Conservation (phyloP, 2,888 invertebrate genomes). For the Drosophila histrio region DNA sequence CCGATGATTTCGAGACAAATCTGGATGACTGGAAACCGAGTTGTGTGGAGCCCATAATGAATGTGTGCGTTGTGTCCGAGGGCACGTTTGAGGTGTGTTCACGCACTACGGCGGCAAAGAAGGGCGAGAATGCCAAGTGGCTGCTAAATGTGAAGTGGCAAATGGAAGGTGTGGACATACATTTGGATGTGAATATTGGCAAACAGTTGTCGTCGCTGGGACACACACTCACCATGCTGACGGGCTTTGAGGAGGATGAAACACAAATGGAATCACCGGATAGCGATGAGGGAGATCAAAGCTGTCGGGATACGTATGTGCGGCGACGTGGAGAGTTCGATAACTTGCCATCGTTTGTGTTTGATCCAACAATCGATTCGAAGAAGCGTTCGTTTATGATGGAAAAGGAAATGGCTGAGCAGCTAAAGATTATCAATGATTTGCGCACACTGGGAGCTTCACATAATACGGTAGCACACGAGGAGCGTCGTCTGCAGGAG, state of each 20-base stretch:
- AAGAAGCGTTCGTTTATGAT: conserved; percentile 95
- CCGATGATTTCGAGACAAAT: conserved; percentile 98
- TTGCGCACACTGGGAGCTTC: conserved; percentile 94
- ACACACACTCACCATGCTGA: conserved; percentile 97
- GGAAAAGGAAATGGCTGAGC: conserved; percentile 98
- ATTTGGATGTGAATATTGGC: conserved; percentile 97
- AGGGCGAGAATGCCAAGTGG: conserved; percentile 97
- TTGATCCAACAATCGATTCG: conserved; percentile 91
- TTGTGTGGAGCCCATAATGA: conserved; percentile 91
- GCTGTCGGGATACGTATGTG: conserved; percentile 85
- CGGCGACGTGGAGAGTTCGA: conserved; percentile 89
- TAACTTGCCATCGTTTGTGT: conserved; percentile 92
- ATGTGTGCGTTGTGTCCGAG: conserved; percentile 98
- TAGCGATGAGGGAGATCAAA: conserved; percentile 91
- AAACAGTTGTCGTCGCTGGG: conserved; percentile 97
- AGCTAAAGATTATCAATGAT: conserved; percentile 97
- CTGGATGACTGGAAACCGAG: conserved; percentile 99
- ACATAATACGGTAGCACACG: conserved; percentile 95
- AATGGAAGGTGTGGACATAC: conserved; percentile 99
- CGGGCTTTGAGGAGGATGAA: conserved; percentile 94
- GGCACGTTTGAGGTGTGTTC: conserved; percentile 96
- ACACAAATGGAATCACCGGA: conserved; percentile 88
- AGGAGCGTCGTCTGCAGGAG: conserved; percentile 95
- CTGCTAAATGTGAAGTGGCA: conserved; percentile 98
- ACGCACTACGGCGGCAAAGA: conserved; percentile 94